Evolutionary conservation across 2,797 vertebrate genomes (phyloP).

Genomic region (Pterois miles): DNA sequence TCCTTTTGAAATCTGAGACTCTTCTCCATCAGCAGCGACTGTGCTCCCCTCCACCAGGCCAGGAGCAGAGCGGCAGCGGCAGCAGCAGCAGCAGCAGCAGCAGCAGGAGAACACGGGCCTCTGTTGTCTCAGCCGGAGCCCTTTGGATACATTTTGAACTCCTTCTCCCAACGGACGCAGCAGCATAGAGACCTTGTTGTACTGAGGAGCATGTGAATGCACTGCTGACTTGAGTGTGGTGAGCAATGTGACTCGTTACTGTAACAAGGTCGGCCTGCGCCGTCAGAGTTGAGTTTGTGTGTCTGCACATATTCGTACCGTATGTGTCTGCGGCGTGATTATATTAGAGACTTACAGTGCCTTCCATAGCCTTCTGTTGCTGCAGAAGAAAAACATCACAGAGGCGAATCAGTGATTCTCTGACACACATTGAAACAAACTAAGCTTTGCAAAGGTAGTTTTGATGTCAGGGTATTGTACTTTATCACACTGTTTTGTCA

Average conservation of each 20-base stretch:
- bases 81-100: slow-evolving; percentile 38
- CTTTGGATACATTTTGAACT: slow-evolving; percentile 70
- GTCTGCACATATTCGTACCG: neutral
- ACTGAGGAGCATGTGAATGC: slow-evolving; percentile 78
- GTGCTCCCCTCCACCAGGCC: slow-evolving; percentile 52
- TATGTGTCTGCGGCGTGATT: neutral
- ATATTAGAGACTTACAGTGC: neutral
- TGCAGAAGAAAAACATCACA: neutral
- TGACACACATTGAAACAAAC: neutral
- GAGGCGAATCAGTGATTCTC: neutral
- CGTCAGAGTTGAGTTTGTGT: slow-evolving; percentile 5
- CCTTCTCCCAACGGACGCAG: slow-evolving; percentile 61
- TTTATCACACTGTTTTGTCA: neutral
- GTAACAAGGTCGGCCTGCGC: slow-evolving; percentile 56
- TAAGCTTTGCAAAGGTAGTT: neutral
- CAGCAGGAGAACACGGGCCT: slow-evolving; percentile 72
- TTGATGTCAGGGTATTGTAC: neutral
- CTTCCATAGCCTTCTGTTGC: neutral
- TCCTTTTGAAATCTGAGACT: slow-evolving; percentile 75
- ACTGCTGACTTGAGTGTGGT: slow-evolving; percentile 76
- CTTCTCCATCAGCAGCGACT: slow-evolving; percentile 63
- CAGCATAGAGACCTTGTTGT: slow-evolving; percentile 76
- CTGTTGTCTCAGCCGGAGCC: slow-evolving; percentile 74
- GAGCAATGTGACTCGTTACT: slow-evolving; percentile 74
- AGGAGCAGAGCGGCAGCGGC: slow-evolving; percentile 47